Evolutionary conservation across 2,888 invertebrate genomes (phyloP).

Genomic region (Synanthedon formicaeformis): DNA sequence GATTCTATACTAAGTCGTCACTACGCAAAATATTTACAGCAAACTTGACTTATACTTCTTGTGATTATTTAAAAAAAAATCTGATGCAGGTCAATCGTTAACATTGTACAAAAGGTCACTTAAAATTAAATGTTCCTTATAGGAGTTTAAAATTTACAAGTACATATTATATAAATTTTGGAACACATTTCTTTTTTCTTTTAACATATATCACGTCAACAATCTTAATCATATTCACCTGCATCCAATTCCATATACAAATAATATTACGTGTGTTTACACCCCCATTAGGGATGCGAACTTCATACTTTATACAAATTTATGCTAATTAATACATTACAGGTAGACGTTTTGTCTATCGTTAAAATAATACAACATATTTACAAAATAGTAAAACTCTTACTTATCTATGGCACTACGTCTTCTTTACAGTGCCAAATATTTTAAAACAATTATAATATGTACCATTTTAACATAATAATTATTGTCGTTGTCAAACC

Average conservation of each 20-base stretch:
- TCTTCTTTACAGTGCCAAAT: conserved; percentile 16
- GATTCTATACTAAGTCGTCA: conserved; percentile 49
- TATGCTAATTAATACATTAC: conserved; percentile 21
- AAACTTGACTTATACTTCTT: conserved; percentile 39
- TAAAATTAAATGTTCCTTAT: conserved; percentile 32
- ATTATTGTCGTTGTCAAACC: no score
- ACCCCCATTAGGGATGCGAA: conserved; percentile 29
- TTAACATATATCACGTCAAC: conserved; percentile 26
- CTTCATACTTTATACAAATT: conserved; percentile 35
- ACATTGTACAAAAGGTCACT: conserved; percentile 34
- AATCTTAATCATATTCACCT: conserved; percentile 58
- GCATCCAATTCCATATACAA: conserved; percentile 33
- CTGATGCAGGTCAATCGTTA: conserved; percentile 61
- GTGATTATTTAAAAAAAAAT: conserved; percentile 20
- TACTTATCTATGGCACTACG: conserved; percentile 55
- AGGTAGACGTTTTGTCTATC: conserved; percentile 27
- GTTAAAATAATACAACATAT: conserved; percentile 41
- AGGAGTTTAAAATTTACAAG: conserved; percentile 27
- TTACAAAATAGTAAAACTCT: conserved; percentile 41
- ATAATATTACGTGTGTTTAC: conserved; percentile 34
- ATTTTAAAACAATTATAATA: conserved; percentile 29
- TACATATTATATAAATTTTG: conserved; percentile 28
- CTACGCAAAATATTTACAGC: conserved; percentile 66
- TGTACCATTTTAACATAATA: conserved; percentile 29
- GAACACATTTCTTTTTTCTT: conserved; percentile 34